Percentiles rank a stretch among this genome's conserved stretches.
phyloP scores from a whole-genome alignment of 2,888 invertebrate species.

The Cephus runcator region DNA sequence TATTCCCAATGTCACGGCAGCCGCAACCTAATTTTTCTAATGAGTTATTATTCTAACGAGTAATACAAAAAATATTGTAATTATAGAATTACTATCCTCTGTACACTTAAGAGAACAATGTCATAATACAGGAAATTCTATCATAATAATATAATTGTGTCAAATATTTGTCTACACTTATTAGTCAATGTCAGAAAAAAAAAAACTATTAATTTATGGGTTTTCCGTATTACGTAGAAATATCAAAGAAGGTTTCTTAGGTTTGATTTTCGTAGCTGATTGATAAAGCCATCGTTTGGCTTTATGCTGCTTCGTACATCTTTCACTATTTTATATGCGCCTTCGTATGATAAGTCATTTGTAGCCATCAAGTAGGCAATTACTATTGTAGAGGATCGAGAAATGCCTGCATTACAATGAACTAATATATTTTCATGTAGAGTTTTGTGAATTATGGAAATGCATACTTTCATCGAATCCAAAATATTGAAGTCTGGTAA shows the following conservation, averaged over 20 bases:
- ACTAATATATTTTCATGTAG: conserved; percentile 74
- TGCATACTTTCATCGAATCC: conserved; percentile 68
- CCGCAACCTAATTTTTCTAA: conserved; percentile 50
- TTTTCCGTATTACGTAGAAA: conserved; percentile 27
- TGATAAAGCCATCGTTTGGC: conserved; percentile 85
- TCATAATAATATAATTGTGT: conserved; percentile 37
- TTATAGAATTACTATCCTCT: conserved; percentile 52
- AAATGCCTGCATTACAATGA: conserved; percentile 94
- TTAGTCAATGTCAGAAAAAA: neutral
- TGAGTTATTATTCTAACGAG: conserved; percentile 39
- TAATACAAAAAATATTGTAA: conserved; percentile 41
- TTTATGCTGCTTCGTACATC: conserved; percentile 74
- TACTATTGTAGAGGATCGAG: conserved; percentile 82
- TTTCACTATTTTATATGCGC: conserved; percentile 78
- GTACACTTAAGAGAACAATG: conserved; percentile 50
- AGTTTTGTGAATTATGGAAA: conserved; percentile 73
- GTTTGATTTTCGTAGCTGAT: conserved; percentile 69
- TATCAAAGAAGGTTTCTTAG: neutral
- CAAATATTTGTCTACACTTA: neutral
- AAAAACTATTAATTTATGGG: neutral
- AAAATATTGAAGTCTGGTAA: conserved; percentile 76
- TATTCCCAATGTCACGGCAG: neutral
- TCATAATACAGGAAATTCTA: conserved; percentile 43
- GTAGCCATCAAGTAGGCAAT: conserved; percentile 84
- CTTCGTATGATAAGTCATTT: conserved; percentile 69